Conservation (phyloP, 2,888 invertebrate species). For the Pilophorus perplexus region DNA sequence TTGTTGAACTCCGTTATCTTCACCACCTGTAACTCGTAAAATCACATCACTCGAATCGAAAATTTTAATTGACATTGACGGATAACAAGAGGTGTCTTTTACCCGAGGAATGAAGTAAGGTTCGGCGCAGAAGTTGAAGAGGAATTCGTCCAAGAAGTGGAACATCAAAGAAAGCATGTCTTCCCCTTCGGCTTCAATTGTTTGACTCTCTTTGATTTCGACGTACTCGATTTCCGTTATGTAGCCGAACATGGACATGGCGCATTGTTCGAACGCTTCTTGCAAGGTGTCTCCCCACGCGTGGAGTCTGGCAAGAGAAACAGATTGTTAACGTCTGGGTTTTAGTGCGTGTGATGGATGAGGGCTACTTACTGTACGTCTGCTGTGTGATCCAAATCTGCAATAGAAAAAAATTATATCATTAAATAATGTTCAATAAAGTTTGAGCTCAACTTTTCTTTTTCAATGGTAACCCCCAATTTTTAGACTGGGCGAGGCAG, state of each 20-base stretch:
- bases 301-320: slow-evolving; percentile 65
- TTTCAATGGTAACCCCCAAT: too few relatives aligned
- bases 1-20: slow-evolving; percentile 82
- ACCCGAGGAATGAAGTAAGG: slow-evolving; percentile 75
- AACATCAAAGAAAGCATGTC: slow-evolving; percentile 85
- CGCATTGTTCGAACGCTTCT: slow-evolving; percentile 93
- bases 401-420: slow-evolving; percentile 50
- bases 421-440: neutral
- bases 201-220: slow-evolving; percentile 71
- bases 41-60: neutral
- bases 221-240: slow-evolving; percentile 89
- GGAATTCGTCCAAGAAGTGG: slow-evolving; percentile 89
- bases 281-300: slow-evolving; percentile 84
- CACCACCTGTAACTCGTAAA: slow-evolving; percentile 79
- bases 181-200: slow-evolving; percentile 84
- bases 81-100: too few relatives aligned
- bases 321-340: neutral
- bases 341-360: neutral
- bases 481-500: too few relatives aligned
- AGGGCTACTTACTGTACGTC: slow-evolving; percentile 88
- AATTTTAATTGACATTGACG: slow-evolving; percentile 3
- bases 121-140: slow-evolving; percentile 90
- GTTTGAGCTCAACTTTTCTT: neutral
- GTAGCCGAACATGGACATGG: slow-evolving; percentile 94
- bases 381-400: slow-evolving; percentile 95